Base-by-base conservation (phyloP, 2,888 invertebrate genomes). In the Zhuqinia jingwanae region DNA sequence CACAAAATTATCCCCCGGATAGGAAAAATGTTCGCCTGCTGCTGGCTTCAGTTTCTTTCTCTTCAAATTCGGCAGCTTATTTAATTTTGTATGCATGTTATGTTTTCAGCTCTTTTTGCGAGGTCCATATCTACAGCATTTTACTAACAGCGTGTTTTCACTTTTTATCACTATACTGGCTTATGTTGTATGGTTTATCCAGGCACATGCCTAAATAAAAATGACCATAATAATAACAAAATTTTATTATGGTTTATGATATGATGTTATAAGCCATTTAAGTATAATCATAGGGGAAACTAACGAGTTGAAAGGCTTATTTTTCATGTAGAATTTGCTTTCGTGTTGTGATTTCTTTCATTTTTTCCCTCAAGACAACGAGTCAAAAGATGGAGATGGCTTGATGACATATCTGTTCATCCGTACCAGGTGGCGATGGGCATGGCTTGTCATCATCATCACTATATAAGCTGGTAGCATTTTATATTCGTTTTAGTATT, bases 371-470 rank as follows among this genome's bases (percentile, higher is more conserved):
- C n/a, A 30, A 53, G 75, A 75, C 75, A 56, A 27, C 17, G 2
- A 20, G 2, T 17, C 10, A 11, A 15, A 25, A 25, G 65, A 30
- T 36, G 36, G 11, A 8, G 75, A 27, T 56, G 75, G n/a, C n/a
- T n/a, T n/a, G n/a, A n/a, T n/a, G n/a, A n/a, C n/a, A 30, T 56
- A 53, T 53, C 17, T 22, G 42, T 65, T 42, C 42, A 42, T 17
- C 36, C 56, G 75, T 75, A 75, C 75, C 75, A 75, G 75, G 75
- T 56, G 20, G 75, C 20, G 47, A 47, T 70, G n/a, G 47, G 70
- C 8, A 17, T 53, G n/a, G n/a, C n/a, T n/a, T n/a, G n/a, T n/a
- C n/a, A n/a, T n/a, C n/a, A n/a, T n/a, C n/a, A n/a, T n/a, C 53
- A 53, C 17, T 53, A 5, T n/a, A 17, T n/a, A 10, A 17, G 17